Evolutionary conservation across 1,140 invertebrate species (phyloP), one percentile per base, ranked within the genome.

Genomic region (Cydia fagiglandana): DNA sequence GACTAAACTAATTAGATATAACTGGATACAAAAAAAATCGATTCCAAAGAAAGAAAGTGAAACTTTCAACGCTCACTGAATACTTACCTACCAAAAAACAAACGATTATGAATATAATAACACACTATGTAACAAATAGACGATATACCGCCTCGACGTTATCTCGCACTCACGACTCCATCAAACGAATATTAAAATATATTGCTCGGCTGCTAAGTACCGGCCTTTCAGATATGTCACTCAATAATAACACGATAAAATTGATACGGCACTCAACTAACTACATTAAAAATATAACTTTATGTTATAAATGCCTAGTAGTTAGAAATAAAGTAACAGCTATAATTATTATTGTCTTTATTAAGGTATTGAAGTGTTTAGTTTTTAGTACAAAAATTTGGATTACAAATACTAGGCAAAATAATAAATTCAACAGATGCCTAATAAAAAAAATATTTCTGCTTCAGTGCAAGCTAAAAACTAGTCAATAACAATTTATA

Each of bases 171-270:
- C 75, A 75, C 85, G 83, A 84, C 79, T 80, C 76, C 79, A 84
- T 87, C 79, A 86, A 86, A 87, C 83, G 85, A 85, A 86, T 79
- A 78, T 79, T 83, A 80, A 83, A 83, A 79, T 77, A 75, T 81
- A 77, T 76, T 79, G 74, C 73, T 76, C 74, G 73, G 64, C 76
- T 75, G 78, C 78, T 83, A 84, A 81, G 78, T 81, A 80, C 79
- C 79, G 53, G 74, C 78, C 75, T 79, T 80, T 82, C 24, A 74
- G 78, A 80, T 75, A 78, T 80, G 84, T 80, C 80, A 84, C 78
- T 81, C 68, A 61, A 77, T 77, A 78, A 53, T 73, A 68, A 75
- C 45, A 38, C 66, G 66, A 70, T 70, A 70, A 74, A 53, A 74
- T 28, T 50, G 24, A 50, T 74, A 30, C 17, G 24, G 47, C 24